Evolutionary conservation across 2,888 invertebrate genomes (phyloP), one percentile per base, ranked within the genome.

Genomic region (Morinoia aosen): DNA sequence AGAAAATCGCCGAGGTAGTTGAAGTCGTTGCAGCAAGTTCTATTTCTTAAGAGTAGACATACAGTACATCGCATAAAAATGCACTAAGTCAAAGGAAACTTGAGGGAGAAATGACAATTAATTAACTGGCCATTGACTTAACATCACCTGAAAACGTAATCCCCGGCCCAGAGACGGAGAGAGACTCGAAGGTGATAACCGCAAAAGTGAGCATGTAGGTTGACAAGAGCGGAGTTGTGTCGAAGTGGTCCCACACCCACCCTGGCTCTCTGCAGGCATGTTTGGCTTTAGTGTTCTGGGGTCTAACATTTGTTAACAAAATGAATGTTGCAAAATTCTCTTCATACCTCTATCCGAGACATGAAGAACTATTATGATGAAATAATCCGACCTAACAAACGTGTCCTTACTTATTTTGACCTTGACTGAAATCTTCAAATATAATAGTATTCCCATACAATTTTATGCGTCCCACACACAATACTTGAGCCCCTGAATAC

Each of bases 241-340:
- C 40, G 95, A 95, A 95, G 58, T 64, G 39, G n/a, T 95, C 95
- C 95, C 95, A 95, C 39, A 64, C 64, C 95, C 58, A 64, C 12
- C 64, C 95, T 39, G 64, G 95, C 64, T 61, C 40, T 16, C 95
- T 58, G 58, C 10, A 57, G 90, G 0, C 8, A 33, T 19, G 76
- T 1, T 76, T 76, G 33, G 16, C 76, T 0, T 76, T 33, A 76
- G 76, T 76, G 76, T 76, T 76, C 48, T 48, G 48, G 48, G 48
- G 48, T 48, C 48, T 48, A 4, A 48, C 48, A 48, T 48, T 48
- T 5, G 48, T 5, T 48, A 4, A 48, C 48, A 48, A 48, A 48
- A 4, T 4, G 48, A 48, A n/a, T n/a, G n/a, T n/a, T n/a, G n/a
- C n/a, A n/a, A n/a, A n/a, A n/a, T n/a, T n/a, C n/a, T n/a, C n/a